Conservation (phyloP, 2,797 vertebrate species). For the Rhinophrynus dorsalis region DNA sequence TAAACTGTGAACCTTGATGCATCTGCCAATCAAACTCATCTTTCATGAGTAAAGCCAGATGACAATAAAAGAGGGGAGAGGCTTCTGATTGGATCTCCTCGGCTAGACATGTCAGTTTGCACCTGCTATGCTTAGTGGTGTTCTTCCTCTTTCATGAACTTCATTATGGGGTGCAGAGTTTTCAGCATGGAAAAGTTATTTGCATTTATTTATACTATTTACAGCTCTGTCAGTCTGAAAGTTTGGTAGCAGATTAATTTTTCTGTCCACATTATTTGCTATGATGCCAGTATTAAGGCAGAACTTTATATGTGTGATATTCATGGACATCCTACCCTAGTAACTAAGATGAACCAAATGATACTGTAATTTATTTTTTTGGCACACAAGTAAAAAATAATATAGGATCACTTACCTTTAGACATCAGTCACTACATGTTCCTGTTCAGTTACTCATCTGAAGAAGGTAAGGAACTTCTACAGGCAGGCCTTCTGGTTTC, state of each 20-base stretch:
- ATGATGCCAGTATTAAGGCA: too few species aligned
- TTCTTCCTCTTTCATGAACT: conserved; percentile 70
- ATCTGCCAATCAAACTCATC: conserved; percentile 88
- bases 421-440: too few species aligned
- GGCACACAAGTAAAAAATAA: too few species aligned
- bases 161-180: conserved; percentile 51
- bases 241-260: conserved; percentile 1
- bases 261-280: background rate
- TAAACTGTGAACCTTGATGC: conserved; percentile 93
- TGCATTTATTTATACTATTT: conserved; percentile 38
- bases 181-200: conserved; percentile 46
- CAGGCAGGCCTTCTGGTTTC: too few species aligned
- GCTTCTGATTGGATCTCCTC: conserved; percentile 86
- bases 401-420: too few species aligned
- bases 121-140: conserved; percentile 84
- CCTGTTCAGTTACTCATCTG: too few species aligned
- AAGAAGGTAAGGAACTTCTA: too few species aligned
- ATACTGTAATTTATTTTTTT: too few species aligned
- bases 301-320: too few species aligned
- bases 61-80: conserved; percentile 78
- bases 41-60: conserved; percentile 82
- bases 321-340: too few species aligned
- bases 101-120: conserved; percentile 87
- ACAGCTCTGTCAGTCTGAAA: conserved; percentile 28
- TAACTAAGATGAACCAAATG: too few species aligned